Evolutionary conservation across 2,888 invertebrate genomes (phyloP).

Genomic region (Lithophane ornitopus): DNA sequence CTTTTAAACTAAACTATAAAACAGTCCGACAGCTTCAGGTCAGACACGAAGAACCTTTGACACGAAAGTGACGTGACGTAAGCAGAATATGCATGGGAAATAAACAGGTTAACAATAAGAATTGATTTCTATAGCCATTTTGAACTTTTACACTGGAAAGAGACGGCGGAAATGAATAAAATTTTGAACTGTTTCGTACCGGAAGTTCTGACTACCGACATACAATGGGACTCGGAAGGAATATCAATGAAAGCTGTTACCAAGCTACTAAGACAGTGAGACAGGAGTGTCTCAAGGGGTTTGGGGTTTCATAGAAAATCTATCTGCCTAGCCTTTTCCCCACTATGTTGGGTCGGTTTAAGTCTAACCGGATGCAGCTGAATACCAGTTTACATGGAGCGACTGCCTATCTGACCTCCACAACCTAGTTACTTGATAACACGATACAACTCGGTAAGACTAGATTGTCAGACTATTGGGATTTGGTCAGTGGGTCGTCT

Average conservation of each 20-base stretch:
- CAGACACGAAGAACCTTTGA: slow-evolving; percentile 45
- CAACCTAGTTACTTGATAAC: too few species aligned
- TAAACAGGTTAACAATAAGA: slow-evolving; percentile 12
- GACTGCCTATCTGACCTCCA: too few species aligned
- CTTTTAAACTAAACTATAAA: slow-evolving; percentile 2
- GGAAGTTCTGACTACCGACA: slow-evolving; percentile 27
- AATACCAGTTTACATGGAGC: background rate
- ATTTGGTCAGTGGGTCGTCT: background rate
- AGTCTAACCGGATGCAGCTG: background rate
- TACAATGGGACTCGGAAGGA: slow-evolving; percentile 10
- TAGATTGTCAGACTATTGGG: background rate
- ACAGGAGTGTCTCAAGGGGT: background rate
- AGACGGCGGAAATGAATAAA: slow-evolving; percentile 8
- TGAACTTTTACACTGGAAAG: slow-evolving; percentile 3
- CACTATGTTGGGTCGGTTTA: background rate
- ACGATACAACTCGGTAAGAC: background rate
- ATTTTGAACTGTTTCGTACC: slow-evolving; percentile 16
- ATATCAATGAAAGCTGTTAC: slow-evolving; percentile 26
- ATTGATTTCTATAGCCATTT: slow-evolving; percentile 8
- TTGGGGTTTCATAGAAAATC: background rate
- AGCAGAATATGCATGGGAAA: slow-evolving; percentile 29
- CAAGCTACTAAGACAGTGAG: background rate
- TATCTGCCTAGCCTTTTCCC: background rate
- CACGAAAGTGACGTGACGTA: slow-evolving; percentile 25
- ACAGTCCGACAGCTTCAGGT: slow-evolving; percentile 16